Evolutionary conservation across 2,888 invertebrate species (phyloP).

Genomic region (Synergus japonicus): DNA sequence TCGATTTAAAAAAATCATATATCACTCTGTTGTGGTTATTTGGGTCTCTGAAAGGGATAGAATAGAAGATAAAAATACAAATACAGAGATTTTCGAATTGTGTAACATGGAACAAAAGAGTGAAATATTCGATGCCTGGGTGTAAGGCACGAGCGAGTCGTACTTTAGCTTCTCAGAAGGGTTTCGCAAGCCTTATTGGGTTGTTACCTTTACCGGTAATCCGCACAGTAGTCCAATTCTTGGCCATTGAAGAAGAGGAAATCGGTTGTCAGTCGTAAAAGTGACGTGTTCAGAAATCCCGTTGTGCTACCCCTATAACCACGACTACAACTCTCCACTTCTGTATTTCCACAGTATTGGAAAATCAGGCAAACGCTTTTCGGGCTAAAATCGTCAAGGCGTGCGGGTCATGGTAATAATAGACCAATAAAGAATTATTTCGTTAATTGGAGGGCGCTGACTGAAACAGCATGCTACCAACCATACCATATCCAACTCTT

Average conservation of each 20-base stretch:
- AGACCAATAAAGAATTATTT: slow-evolving; percentile 68
- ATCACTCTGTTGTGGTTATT: slow-evolving; percentile 39
- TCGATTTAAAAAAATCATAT: slow-evolving; percentile 29
- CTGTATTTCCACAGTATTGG: slow-evolving; percentile 17
- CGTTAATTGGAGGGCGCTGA: slow-evolving; percentile 62
- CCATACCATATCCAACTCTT: slow-evolving; percentile 58
- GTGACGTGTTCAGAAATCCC: slow-evolving; percentile 34
- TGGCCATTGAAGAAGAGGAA: slow-evolving; percentile 46
- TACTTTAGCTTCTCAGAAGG: slow-evolving; percentile 17
- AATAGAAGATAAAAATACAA: background rate
- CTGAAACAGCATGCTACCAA: slow-evolving; percentile 44
- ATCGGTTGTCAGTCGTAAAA: slow-evolving; percentile 50
- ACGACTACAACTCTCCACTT: background rate
- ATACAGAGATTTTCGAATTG: slow-evolving; percentile 7
- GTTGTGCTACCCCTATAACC: background rate
- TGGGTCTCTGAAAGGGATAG: slow-evolving; percentile 12
- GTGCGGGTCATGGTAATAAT: slow-evolving; percentile 60
- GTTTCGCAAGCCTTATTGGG: slow-evolving; percentile 16
- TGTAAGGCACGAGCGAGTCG: slow-evolving; percentile 32
- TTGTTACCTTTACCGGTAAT: slow-evolving; percentile 30
- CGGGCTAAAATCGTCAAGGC: slow-evolving; percentile 15
- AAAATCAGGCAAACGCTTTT: slow-evolving; percentile 37
- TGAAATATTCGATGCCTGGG: background rate
- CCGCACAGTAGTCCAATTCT: slow-evolving; percentile 52
- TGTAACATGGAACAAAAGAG: slow-evolving; percentile 2